Base-by-base conservation (phyloP, 1,140 invertebrate genomes). In the Pseudomyrmex gracilis region DNA sequence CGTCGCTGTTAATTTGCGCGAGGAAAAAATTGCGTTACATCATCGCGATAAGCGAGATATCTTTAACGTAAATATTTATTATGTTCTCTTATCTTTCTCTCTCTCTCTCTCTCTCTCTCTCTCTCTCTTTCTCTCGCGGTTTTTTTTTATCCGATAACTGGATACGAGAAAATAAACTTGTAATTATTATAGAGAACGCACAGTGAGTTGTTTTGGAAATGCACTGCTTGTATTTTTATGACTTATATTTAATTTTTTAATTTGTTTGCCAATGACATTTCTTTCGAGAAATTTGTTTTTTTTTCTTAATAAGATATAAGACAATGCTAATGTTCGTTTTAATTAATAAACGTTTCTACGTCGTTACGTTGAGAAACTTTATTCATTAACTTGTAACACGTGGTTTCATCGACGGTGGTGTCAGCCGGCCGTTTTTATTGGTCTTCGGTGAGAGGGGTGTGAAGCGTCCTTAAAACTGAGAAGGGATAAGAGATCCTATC, bases 401-500 rank as follows among this genome's bases (percentile, higher is more conserved):
- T 53, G 74, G 45, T 78, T 84, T 73, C 76, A 55, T 47, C 45
- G 51, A 53, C 20, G 71, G 45, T 24, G 71, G 51, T 61, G 45
- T 55, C 22, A 73, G 34, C 24, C 8, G 67, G 5, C 20, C 57
- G 24, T 20, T 78, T 57, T 87, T 74, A 88, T 73, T 78, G 57
- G 9, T 53, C 78, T 78, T 45, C 24, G 20, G 51, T 34, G 5
- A 34, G 34, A 49, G 45, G 13, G 20, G 17, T 22, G 58, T 49
- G 9, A 17, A 34, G 45, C 2, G 55, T 24, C 61, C 73, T 73
- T 60, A 53, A 68, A 68, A 34, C 34, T 76, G 61, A 85, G 78
- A 82, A 76, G 57, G 74, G 53, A 71, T 57, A 82, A 87, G 83
- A 68, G 22, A 67, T 82, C 61, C 68, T 58, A 84, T 73, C 24